Evolutionary conservation across 1,140 invertebrate species (phyloP), one percentile per base, ranked within the genome.

Genomic region (Linepithema humile): DNA sequence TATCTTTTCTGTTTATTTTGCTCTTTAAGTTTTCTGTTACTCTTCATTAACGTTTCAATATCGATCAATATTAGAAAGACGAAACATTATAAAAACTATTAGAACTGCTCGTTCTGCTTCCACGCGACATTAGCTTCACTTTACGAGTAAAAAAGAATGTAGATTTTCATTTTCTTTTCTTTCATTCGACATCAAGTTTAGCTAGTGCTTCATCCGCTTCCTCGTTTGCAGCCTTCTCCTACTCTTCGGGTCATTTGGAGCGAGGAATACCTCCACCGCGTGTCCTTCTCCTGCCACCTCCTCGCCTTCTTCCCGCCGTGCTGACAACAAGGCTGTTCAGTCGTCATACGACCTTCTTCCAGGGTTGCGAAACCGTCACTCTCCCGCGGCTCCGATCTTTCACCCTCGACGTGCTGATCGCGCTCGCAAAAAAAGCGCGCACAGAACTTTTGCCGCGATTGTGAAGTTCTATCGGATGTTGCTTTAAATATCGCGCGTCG

Each of bases 301-400:
- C 62, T 82, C 73, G 83, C 75, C 75, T 80, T 87, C 85, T 75
- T 87, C 45, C 64, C 85, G 70, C 84, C 88, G 80, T 60, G 70
- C 62, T 72, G 70, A 67, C 32, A 74, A 73, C 74, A 65, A 50
- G 17, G 77, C 59, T 75, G 74, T 57, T 90, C 88, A 90, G 89
- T 90, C 82, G 84, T 62, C 35, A 83, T 35, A 78, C 75, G 87
- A 88, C 78, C 78, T 85, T 89, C 87, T 55, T 43, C 26, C 84
- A 74, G 78, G 67, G 64, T 77, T 80, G 67, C 67, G 57, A 73
- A 55, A 15, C 50, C 74, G 82, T 40, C 45, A 43, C 29, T 62
- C 43, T 64, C 26, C 59, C 50, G 29, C 20, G 69, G 12, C 35
- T 62, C 35, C 9, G 55, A 57, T 70, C 55, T 40, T 70, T 64